Conservation (phyloP, 1,140 invertebrate species). For the Bombus fervidus region DNA sequence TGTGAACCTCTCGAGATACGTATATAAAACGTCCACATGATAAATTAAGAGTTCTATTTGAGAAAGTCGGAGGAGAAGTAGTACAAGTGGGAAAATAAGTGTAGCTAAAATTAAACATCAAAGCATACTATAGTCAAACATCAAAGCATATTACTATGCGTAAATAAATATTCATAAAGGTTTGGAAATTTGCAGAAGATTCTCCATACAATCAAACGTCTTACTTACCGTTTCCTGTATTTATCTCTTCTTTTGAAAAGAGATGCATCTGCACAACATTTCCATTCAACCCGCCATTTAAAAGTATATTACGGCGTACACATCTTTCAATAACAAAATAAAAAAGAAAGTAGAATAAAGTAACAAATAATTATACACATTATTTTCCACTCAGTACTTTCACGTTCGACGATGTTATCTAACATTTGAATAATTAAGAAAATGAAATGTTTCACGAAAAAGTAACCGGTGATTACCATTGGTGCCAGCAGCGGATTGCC, state of each 20-base stretch:
- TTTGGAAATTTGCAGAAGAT: not conserved
- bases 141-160: too few relatives aligned
- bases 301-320: not conserved
- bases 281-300: not conserved
- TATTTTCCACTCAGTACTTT: constrained; percentile 14
- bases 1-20: too few relatives aligned
- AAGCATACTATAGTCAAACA: too few relatives aligned
- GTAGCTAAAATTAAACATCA: too few relatives aligned
- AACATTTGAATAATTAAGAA: constrained; percentile 42
- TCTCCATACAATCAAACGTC: not conserved
- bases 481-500: constrained; percentile 36
- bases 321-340: not conserved
- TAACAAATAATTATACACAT: not conserved
- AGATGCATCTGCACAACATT: not conserved
- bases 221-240: not conserved
- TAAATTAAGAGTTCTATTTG: too few relatives aligned
- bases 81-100: too few relatives aligned
- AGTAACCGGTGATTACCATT: constrained; percentile 58
- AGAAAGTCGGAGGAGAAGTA: too few relatives aligned
- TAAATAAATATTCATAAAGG: too few relatives aligned
- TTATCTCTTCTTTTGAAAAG: not conserved
- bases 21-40: too few relatives aligned
- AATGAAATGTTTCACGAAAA: constrained; percentile 19
- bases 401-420: constrained; percentile 12
- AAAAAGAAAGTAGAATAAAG: not conserved